Evolutionary conservation across 2,888 invertebrate species (phyloP).

Genomic region (Rhagophthalmus giganteus): DNA sequence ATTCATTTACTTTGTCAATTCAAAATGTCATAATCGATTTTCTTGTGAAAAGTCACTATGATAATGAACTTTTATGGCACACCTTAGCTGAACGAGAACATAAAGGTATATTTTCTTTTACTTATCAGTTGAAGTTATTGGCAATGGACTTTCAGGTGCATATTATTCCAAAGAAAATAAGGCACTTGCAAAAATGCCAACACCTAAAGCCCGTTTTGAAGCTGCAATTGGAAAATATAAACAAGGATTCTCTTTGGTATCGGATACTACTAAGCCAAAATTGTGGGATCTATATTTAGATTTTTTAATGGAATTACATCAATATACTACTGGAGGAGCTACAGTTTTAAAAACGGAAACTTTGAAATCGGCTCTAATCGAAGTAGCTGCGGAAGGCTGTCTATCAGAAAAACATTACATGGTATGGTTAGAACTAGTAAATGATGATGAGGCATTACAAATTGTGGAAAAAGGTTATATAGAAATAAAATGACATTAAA

Average conservation of each 20-base stretch:
- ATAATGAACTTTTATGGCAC: slow-evolving; percentile 64
- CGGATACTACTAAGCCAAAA: slow-evolving; percentile 15
- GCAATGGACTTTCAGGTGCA: slow-evolving; percentile 15
- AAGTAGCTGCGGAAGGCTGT: slow-evolving; percentile 39
- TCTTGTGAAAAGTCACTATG: slow-evolving; percentile 57
- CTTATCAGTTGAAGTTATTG: background rate
- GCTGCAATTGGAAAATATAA: too few species aligned
- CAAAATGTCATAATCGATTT: slow-evolving; percentile 60
- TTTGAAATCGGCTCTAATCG: slow-evolving; percentile 56
- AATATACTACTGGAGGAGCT: slow-evolving; percentile 54
- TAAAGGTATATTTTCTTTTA: slow-evolving; percentile 50
- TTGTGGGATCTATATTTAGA: slow-evolving; percentile 57
- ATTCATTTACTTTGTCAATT: slow-evolving; percentile 62
- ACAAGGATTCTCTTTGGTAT: too few species aligned
- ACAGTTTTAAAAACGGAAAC: slow-evolving; percentile 57
- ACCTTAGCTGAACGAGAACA: slow-evolving; percentile 63
- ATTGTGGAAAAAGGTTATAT: slow-evolving; percentile 34
- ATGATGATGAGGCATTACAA: slow-evolving; percentile 36
- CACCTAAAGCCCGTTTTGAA: background rate
- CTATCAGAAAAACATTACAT: slow-evolving; percentile 45
- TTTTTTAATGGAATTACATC: slow-evolving; percentile 60
- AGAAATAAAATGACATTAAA: background rate
- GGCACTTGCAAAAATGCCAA: background rate
- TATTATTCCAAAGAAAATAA: background rate
- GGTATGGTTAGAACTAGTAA: slow-evolving; percentile 44